Percentiles rank a stretch among this genome's conserved stretches.
Evolutionary conservation across 2,113 vertebrate species (phyloP).

Genomic region (Rallus limicola): DNA sequence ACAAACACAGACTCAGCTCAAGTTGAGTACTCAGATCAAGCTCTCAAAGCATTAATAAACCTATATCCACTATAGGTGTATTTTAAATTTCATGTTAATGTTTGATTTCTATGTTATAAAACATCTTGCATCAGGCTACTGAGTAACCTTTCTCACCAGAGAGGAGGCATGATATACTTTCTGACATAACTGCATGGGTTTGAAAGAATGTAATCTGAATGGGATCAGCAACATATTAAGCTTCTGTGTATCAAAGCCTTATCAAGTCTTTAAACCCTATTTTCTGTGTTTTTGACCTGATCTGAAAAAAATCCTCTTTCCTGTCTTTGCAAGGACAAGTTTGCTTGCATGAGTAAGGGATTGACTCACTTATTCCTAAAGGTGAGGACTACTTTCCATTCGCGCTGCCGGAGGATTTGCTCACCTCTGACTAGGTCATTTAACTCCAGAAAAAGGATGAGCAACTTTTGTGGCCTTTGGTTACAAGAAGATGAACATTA

Average conservation of each 20-base stretch:
- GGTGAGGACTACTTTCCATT: background rate
- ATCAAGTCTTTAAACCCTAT: background rate
- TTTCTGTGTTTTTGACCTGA: background rate
- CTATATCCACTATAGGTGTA: background rate
- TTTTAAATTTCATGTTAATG: background rate
- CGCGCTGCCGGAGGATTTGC: background rate
- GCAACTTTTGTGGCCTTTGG: background rate
- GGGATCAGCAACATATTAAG: background rate
- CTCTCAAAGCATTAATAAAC: background rate
- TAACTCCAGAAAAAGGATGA: background rate
- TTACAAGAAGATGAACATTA: background rate
- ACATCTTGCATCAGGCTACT: background rate
- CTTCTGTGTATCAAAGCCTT: background rate
- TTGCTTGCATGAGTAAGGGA: background rate
- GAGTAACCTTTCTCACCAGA: background rate
- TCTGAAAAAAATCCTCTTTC: background rate
- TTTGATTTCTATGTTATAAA: background rate
- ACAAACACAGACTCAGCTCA: background rate
- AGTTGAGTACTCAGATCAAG: background rate
- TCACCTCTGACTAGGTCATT: background rate
- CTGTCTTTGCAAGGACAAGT: background rate
- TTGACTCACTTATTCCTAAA: constrained; percentile 9
- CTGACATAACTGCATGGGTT: background rate
- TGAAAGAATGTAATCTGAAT: background rate
- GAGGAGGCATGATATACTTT: background rate